Base-by-base conservation (phyloP, 2,113 vertebrate genomes). In the Stercorarius parasiticus region DNA sequence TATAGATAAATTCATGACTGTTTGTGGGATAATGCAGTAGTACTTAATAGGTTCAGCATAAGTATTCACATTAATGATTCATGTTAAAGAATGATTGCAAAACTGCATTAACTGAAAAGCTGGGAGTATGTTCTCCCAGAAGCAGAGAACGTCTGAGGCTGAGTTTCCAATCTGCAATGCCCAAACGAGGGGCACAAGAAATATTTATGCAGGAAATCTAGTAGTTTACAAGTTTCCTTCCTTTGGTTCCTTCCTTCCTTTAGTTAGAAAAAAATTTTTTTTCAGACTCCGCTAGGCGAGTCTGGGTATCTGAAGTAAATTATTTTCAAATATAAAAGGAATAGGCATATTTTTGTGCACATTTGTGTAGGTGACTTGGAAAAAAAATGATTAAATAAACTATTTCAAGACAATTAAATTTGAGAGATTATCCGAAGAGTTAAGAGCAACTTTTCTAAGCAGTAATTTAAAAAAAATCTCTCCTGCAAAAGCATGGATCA, bases 211-310 rank as follows among this genome's bases (percentile, higher is more conserved):
- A 95, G 94, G 93, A 96, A 95, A 92, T 93, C 93, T 91, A 90
- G 82, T 92, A 95, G 88, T 97, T 96, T 95, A 93, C 86, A 89
- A 92, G 86, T 93, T 97, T 95, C 94, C 96, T 95, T 95, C 96
- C 93, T 77, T 82, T 89, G 38, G 83, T 97, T 96, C 90, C 95
- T 97, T 96, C 88, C 96, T 96, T 95, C 81, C 86, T 95, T 95
- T 94, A 85, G 89, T 78, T 91, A 72, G 73, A 89, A 95, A 83
- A 93, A 14, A 0, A 40, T n/a, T 13, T 73, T 61, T 95, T 93
- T 91, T 50, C 82, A 50, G 50, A 45, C 76, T 80, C 49, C 74
- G 79, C 69, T 7, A 14, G 34, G 14, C 3, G 3, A 78, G 10
- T 65, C 80, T 85, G 38, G 18, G 69, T 95, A 95, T 84, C 61